Base-by-base conservation (phyloP, 1,140 invertebrate species). In the Drosophila simulans region DNA sequence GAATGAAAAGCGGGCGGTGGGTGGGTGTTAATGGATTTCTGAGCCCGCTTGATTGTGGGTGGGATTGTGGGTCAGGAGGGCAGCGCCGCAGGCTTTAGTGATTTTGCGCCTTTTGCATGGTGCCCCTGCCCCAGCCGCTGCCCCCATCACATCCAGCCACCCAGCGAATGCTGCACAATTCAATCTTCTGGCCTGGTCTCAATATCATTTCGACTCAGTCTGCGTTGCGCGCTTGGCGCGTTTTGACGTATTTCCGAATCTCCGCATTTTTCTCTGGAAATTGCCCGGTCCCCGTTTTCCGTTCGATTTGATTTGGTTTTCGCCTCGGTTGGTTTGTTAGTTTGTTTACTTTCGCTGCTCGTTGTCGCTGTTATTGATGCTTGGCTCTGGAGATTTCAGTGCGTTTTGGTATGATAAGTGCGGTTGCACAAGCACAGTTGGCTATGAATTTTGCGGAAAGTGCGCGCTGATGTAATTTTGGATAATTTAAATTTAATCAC, bases 161-260 rank as follows among this genome's bases (percentile, higher is more conserved):
- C 46, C 22, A 27, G 13, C 46, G 5, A 48, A 62, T 72, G 73
- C 65, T 64, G 75, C 78, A 68, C 80, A 77, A 74, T 89, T 89
- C 77, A 89, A 89, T 89, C 84, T 78, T 89, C 72, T 76, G 72
- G 71, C 60, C 46, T 57, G 71, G 48, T 71, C 79, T 80, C 76
- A 89, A 84, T 82, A 80, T 70, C 83, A 68, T 73, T 89, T 85
- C 42, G 51, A 48, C 35, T 55, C 84, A 91, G 89, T 91, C 83
- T 88, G 89, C 84, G 84, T 89, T 91, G 89, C 89, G 89, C 89
- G 89, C 90, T 91, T 89, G 89, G 84, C 89, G 89, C 83, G 89
- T 82, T 85, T 89, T 79, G 88, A 91, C 77, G 83, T 91, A 63
- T 77, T 69, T 48, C 64, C 66, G 49, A 56, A 35, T 57, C 35